phyloP scores from a whole-genome alignment of 2,113 vertebrate species.

The Scalopus aquaticus region DNA sequence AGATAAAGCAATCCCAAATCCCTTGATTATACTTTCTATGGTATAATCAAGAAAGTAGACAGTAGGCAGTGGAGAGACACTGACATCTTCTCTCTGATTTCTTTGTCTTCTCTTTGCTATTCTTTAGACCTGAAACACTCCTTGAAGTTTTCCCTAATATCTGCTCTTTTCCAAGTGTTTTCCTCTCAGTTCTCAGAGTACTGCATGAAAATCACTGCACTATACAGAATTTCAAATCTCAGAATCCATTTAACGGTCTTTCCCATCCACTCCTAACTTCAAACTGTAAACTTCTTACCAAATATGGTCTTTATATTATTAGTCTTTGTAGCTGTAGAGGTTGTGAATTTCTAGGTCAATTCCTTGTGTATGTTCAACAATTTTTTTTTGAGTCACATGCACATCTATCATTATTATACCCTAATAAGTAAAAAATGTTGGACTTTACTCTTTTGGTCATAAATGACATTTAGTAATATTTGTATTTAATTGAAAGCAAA shows the following conservation, averaged over 20 bases:
- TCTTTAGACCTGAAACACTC: background rate
- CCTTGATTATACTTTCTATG: background rate
- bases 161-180: background rate
- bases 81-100: background rate
- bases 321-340: background rate
- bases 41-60: background rate
- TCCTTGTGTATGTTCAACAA: background rate
- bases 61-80: background rate
- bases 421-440: background rate
- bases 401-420: background rate
- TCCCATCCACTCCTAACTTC: background rate
- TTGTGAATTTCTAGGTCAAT: background rate
- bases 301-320: background rate
- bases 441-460: background rate
- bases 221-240: background rate
- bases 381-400: background rate
- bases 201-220: background rate
- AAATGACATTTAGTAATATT: constrained; percentile 17
- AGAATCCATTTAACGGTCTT: background rate
- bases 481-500: constrained; percentile 9
- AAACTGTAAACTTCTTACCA: background rate
- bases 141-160: background rate
- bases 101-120: background rate
- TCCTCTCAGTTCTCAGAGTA: background rate
- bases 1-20: background rate